Evolutionary conservation across 2,113 vertebrate species (phyloP), one percentile per base, ranked within the genome.

Genomic region (Ivindomyrus marchei): DNA sequence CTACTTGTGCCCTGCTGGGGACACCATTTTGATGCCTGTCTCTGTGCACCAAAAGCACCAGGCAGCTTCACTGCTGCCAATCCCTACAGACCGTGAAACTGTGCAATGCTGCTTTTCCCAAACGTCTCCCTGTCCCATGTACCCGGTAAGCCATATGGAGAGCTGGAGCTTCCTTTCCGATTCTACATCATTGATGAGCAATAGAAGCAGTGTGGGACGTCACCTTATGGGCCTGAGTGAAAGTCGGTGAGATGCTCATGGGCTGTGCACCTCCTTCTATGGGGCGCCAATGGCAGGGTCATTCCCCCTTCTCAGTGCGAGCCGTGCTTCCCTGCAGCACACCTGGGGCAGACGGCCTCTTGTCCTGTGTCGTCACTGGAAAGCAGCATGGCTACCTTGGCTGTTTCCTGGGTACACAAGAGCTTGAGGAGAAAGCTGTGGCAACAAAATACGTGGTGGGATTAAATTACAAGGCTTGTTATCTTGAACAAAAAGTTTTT

Each of bases 31-130:
- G 13, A 7, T 19, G 49, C 24, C 21, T 19, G 17, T 39, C 5
- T 87, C 85, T 53, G n/a, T 87, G 49, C 11, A 19, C 90, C 96
- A 96, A 87, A 95, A 92, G 21, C 92, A 92, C 31, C 92, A 90
- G n/a, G 24, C 90, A 92, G 45, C 92, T 94, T 39, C 53, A 27
- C 21, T 0, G 36, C 53, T 24, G 50, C 47, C 5, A 27, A 27
- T 52, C 85, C 27, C 13, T 52, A 31, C 93, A 93, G 89, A 80
- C n/a, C 49, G 4, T 92, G 27, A 31, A 70, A 42, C 86, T 89
- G 11, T 88, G 93, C 89, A 62, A 66, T 45, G 89, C 92, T 87
- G 92, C 91, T 77, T 93, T 92, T 89, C 89, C 91, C 88, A 94
- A 93, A 93, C 89, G 89, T 91, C 90, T 91, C 91, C 86, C 90